phyloP scores from a whole-genome alignment of 2,888 invertebrate species.

The Icerya purchasi region DNA sequence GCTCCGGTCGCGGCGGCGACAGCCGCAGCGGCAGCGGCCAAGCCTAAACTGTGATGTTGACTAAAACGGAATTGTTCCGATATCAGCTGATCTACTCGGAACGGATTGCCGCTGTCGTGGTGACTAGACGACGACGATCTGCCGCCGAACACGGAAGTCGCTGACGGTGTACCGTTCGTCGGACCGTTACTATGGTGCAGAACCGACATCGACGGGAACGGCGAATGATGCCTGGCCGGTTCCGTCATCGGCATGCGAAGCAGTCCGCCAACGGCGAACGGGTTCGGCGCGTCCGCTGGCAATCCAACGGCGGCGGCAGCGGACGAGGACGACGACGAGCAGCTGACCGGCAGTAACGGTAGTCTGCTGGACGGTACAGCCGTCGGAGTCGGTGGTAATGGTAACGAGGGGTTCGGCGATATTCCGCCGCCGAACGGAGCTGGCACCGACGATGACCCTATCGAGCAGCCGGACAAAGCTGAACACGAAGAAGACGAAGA shows the following conservation, averaged over 20 bases:
- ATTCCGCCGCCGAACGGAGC: slow-evolving; percentile 30
- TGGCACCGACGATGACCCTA: slow-evolving; percentile 29
- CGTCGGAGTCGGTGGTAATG: slow-evolving; percentile 13
- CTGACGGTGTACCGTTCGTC: slow-evolving; percentile 13
- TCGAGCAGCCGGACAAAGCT: slow-evolving; percentile 32
- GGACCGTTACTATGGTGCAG: slow-evolving; percentile 15
- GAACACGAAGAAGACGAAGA: slow-evolving; percentile 21
- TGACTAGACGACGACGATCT: slow-evolving; percentile 46
- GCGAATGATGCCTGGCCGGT: slow-evolving; percentile 21
- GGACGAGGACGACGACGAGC: slow-evolving; percentile 38
- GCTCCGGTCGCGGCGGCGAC: slow-evolving; percentile 36
- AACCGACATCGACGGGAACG: slow-evolving; percentile 35
- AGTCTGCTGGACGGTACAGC: slow-evolving; percentile 18
- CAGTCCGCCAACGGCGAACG: slow-evolving; percentile 48
- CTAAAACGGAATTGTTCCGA: slow-evolving; percentile 50
- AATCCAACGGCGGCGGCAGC: slow-evolving; percentile 39
- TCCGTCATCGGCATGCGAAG: slow-evolving; percentile 51
- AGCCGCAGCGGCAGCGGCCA: slow-evolving; percentile 38
- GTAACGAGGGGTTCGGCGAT: slow-evolving; percentile 23
- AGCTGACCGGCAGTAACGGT: slow-evolving; percentile 27
- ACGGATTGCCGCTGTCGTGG: slow-evolving; percentile 55
- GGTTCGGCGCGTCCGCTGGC: no score
- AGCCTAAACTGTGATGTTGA: slow-evolving; percentile 46
- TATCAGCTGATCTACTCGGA: slow-evolving; percentile 64
- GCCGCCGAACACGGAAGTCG: slow-evolving; percentile 40